Percentiles rank a stretch among this genome's conserved stretches.
Conservation (phyloP, 2,888 invertebrate genomes). For the Nezara viridula region DNA sequence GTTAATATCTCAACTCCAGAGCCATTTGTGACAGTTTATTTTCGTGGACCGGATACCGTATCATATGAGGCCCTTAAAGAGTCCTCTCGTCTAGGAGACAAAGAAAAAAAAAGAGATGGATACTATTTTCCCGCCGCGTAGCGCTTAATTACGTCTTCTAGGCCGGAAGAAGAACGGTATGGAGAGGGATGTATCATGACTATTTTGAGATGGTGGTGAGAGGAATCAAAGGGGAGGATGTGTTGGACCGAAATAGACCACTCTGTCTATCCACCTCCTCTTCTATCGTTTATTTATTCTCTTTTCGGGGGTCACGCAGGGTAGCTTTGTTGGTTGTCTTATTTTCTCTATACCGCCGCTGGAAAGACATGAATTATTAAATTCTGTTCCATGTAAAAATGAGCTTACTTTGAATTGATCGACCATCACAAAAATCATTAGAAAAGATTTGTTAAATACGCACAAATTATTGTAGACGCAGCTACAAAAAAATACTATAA, state of each 20-base stretch:
- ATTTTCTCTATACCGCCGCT: neutral
- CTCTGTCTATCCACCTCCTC: neutral
- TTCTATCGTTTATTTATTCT: constrained; percentile 13
- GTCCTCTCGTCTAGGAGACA: neutral
- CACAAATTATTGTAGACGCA: too few species aligned
- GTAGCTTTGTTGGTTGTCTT: neutral
- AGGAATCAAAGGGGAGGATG: constrained; percentile 50
- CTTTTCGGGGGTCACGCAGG: neutral
- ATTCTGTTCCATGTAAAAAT: neutral
- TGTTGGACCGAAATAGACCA: constrained; percentile 9
- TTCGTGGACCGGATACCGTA: constrained; percentile 35
- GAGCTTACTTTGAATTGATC: too few species aligned
- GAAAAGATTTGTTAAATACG: too few species aligned
- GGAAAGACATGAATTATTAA: neutral
- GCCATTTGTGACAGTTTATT: constrained; percentile 42
- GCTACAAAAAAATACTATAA: too few species aligned
- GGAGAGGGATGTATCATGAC: constrained; percentile 19
- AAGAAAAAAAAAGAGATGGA: neutral
- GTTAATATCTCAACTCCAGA: constrained; percentile 20
- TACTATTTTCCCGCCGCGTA: neutral
- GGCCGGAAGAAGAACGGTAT: constrained; percentile 25
- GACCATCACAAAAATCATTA: too few species aligned
- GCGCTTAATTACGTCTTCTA: neutral
- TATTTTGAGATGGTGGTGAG: constrained; percentile 43
- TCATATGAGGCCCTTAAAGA: constrained; percentile 27